Conservation (phyloP, 2,888 invertebrate genomes). For the Eurytoma adleriae region DNA sequence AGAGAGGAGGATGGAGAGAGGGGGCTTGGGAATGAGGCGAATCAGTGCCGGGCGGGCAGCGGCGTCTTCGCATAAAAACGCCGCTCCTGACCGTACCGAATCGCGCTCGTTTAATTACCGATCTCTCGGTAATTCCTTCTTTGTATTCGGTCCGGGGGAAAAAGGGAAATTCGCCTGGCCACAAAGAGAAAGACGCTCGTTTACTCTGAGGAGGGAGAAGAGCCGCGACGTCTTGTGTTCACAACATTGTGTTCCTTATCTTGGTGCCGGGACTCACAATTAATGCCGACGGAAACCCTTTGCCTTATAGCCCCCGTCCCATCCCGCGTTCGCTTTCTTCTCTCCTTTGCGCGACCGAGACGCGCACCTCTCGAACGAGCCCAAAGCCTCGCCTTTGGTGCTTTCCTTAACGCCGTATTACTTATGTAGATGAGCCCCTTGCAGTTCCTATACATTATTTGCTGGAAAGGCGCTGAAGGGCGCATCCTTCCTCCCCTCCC, state of each 20-base stretch:
- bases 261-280: slow-evolving; percentile 67
- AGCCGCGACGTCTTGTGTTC: slow-evolving; percentile 44
- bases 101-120: slow-evolving; percentile 64
- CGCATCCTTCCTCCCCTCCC: slow-evolving; percentile 20
- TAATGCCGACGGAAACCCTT: slow-evolving; percentile 70
- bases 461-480: slow-evolving; percentile 59
- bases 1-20: slow-evolving; percentile 9
- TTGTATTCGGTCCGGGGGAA: slow-evolving; percentile 61
- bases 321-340: slow-evolving; percentile 49
- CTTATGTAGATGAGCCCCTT: slow-evolving; percentile 74
- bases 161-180: slow-evolving; percentile 57
- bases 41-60: slow-evolving; percentile 17
- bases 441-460: slow-evolving; percentile 74
- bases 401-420: slow-evolving; percentile 74
- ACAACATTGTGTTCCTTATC: slow-evolving; percentile 71
- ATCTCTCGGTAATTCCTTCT: slow-evolving; percentile 67
- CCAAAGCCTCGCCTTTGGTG: slow-evolving; percentile 66
- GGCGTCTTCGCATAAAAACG: slow-evolving; percentile 50
- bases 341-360: slow-evolving; percentile 32
- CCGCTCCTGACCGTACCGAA: slow-evolving; percentile 36
- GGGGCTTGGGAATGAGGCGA: slow-evolving; percentile 31
- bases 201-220: slow-evolving; percentile 50
- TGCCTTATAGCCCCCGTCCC: slow-evolving; percentile 58
- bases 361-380: slow-evolving; percentile 22
- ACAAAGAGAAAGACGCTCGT: slow-evolving; percentile 62